Conservation (phyloP, 2,888 invertebrate species). For the Bombyx huttoni region DNA sequence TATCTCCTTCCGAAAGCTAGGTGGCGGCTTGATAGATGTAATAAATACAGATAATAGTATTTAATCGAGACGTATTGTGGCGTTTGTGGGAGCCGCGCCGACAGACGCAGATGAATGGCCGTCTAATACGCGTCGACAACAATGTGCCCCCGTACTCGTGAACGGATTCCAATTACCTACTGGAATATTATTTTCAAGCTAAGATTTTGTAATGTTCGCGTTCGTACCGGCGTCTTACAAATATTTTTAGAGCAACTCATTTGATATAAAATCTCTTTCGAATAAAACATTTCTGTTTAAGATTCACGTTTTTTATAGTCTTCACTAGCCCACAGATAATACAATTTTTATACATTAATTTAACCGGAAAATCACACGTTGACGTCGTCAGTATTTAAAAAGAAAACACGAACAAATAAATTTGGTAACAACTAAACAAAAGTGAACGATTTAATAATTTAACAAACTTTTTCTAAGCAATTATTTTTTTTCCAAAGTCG, state of each 20-base stretch:
- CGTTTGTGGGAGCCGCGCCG: conserved; percentile 24
- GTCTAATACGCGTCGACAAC: conserved; percentile 23
- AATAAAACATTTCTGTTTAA: too few relatives aligned
- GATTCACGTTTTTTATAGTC: too few relatives aligned
- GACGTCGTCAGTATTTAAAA: too few relatives aligned
- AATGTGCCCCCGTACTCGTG: conserved; percentile 7
- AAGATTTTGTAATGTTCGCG: background rate
- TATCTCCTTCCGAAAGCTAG: conserved; percentile 16
- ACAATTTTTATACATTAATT: too few relatives aligned
- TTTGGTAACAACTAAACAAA: too few relatives aligned
- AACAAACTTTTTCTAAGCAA: too few relatives aligned
- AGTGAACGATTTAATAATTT: too few relatives aligned
- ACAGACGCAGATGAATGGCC: conserved; percentile 37
- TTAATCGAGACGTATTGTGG: conserved; percentile 44
- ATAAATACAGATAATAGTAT: conserved; percentile 51
- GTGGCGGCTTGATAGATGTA: conserved; percentile 36
- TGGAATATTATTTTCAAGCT: conserved; percentile 7
- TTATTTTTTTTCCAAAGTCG: too few relatives aligned
- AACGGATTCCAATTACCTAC: background rate
- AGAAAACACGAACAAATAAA: too few relatives aligned
- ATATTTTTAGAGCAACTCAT: background rate
- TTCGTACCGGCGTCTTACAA: conserved; percentile 7
- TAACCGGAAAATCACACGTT: too few relatives aligned
- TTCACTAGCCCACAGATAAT: too few relatives aligned
- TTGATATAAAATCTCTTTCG: too few relatives aligned